Percentiles rank a stretch among this genome's conserved stretches.
Evolutionary conservation across 2,888 invertebrate genomes (phyloP).

Genomic region (Melinaea marsaeus): DNA sequence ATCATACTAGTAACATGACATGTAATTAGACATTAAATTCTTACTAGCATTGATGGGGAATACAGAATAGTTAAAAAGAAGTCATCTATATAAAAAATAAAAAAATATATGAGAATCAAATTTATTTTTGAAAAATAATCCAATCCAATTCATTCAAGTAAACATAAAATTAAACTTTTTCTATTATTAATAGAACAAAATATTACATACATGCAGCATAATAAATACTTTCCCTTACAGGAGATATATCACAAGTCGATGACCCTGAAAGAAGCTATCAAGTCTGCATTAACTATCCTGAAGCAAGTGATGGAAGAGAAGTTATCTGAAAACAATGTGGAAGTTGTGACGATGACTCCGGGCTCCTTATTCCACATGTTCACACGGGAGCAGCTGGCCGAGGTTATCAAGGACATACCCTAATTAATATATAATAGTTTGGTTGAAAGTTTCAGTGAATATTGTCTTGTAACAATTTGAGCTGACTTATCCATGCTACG

Average conservation of each 20-base stretch:
- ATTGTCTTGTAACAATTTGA: background rate
- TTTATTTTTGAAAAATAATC: too few relatives aligned
- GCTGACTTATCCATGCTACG: constrained; percentile 9
- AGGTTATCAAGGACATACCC: constrained; percentile 88
- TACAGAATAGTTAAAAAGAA: too few relatives aligned
- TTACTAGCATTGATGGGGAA: too few relatives aligned
- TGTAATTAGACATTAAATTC: too few relatives aligned
- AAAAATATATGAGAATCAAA: too few relatives aligned
- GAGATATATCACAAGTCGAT: constrained; percentile 89
- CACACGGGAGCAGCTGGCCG: constrained; percentile 92
- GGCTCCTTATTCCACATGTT: constrained; percentile 92
- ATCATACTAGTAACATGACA: too few relatives aligned
- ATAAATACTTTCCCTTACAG: constrained; percentile 45
- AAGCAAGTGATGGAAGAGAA: constrained; percentile 99
- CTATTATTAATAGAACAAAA: too few relatives aligned
- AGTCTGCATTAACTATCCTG: constrained; percentile 92
- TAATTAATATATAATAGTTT: constrained; percentile 51
- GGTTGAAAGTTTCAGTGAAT: constrained; percentile 26
- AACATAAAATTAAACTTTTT: too few relatives aligned
- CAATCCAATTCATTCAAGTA: too few relatives aligned
- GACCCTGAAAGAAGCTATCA: constrained; percentile 95
- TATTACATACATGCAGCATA: background rate
- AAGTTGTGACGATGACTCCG: constrained; percentile 96
- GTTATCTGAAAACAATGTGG: constrained; percentile 96
- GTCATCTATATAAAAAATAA: too few relatives aligned